A percentile compares a stretch with the other conserved stretches of the same genome.
Conservation (phyloP, 1,140 invertebrate genomes). For the Megalopta genalis region DNA sequence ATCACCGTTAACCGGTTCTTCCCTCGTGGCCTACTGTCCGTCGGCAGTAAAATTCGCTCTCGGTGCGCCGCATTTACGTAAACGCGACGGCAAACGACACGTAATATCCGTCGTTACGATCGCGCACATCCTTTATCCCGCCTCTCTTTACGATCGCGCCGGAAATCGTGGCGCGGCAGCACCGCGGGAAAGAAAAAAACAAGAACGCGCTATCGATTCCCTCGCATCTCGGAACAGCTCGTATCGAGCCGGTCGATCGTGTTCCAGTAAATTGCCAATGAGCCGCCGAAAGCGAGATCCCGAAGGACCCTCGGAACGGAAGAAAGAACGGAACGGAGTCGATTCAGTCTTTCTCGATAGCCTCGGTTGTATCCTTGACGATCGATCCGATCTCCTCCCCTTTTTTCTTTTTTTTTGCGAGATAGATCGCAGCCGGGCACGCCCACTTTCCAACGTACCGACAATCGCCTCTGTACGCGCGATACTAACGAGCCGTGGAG, state of each 20-base stretch:
- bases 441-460: constrained; percentile 74
- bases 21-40: neutral
- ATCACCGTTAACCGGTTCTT: constrained; percentile 61
- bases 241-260: neutral
- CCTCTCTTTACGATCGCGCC: neutral
- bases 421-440: constrained; percentile 67
- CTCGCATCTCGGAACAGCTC: neutral
- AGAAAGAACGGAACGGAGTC: neutral
- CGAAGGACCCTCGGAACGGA: neutral
- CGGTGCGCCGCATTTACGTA: constrained; percentile 51
- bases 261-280: neutral
- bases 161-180: neutral
- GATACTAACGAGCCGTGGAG: neutral
- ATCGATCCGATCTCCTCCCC: constrained; percentile 63
- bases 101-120: constrained; percentile 45
- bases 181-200: constrained; percentile 11
- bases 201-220: constrained; percentile 11
- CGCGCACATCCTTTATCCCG: constrained; percentile 11
- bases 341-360: neutral
- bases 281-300: neutral
- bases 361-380: constrained; percentile 47
- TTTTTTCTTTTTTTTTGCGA: constrained; percentile 51
- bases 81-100: constrained; percentile 37
- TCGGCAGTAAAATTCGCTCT: constrained; percentile 63
- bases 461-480: constrained; percentile 64